Evolutionary conservation across 2,113 vertebrate genomes (phyloP).

Genomic region (Grallaria varia): DNA sequence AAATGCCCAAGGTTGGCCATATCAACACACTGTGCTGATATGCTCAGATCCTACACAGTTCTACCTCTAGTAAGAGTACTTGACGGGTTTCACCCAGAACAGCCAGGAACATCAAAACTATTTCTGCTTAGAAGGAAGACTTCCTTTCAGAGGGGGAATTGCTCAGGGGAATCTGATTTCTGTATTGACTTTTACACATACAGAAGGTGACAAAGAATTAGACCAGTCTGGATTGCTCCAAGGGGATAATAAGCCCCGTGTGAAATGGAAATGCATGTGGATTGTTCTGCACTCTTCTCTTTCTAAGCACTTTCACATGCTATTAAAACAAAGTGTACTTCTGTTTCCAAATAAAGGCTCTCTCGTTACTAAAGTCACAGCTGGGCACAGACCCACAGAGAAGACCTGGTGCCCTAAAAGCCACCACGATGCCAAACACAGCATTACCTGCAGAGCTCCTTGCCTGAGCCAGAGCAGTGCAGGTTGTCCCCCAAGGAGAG

Average conservation of each 20-base stretch:
- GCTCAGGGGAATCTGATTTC: constrained; percentile 22
- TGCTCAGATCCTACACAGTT: not conserved
- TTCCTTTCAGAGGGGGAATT: constrained; percentile 1
- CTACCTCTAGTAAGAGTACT: not conserved
- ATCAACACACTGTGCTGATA: not conserved
- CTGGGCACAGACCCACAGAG: not conserved
- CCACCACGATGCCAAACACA: too few relatives aligned
- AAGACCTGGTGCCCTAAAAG: not conserved
- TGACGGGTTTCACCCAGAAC: not conserved
- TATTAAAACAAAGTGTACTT: not conserved
- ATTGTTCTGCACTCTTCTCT: not conserved
- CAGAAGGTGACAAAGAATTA: constrained; percentile 29
- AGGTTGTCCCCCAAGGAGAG: not conserved
- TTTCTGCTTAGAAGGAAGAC: not conserved
- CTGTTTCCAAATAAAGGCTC: not conserved
- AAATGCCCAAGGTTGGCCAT: not conserved
- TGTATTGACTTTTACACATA: not conserved
- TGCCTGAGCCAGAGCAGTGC: not conserved
- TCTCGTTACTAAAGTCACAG: fast-evolving
- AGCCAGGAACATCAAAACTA: not conserved
- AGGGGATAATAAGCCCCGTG: not conserved
- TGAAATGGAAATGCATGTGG: not conserved
- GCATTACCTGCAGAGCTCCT: fast-evolving
- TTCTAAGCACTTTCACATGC: not conserved
- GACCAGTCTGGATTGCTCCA: constrained; percentile 7